Evolutionary conservation across 2,113 vertebrate species (phyloP), one percentile per base, ranked within the genome.

Genomic region (Stigmatopora nigra): DNA sequence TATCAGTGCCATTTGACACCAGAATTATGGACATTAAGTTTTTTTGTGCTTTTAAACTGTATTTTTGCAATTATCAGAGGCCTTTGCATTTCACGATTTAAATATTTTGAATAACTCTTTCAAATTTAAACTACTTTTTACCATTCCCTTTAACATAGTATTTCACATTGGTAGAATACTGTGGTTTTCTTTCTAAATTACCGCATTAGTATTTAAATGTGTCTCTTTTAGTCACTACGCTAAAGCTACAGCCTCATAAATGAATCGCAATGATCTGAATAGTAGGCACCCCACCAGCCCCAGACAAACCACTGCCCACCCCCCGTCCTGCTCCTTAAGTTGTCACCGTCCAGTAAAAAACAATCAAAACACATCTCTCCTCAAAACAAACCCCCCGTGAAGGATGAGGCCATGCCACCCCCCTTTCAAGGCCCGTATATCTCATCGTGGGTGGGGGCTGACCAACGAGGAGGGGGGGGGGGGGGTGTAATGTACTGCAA

Each of bases 161-260:
- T 4, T 41, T 41, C 38, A 41, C 38, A 53, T 53, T 53, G 20
- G 20, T 22, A 20, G 20, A 4, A 53, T 13, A 20, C 20, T 19
- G 20, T 22, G 20, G 12, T n/a, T 20, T 20, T 0, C 15, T 48
- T 48, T 13, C 13, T 5, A 16, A 6, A 13, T 15, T 48, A 15
- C 15, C 46, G 3, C 17, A 52, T 53, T 53, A 53, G 35, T 38
- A 35, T 17, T 13, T 2, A 7, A 3, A 17, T 13, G 14, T 31
- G 22, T 8, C n/a, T 44, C 58, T 20, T 94, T 93, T 89, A 92
- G 93, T 92, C 91, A 88, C 90, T 93, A 90, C 91, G 91, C 92
- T 92, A 94, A 93, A 92, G 94, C 91, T 91, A 89, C 91, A 89
- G 90, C 92, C 92, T 92, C 92, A 84, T 94, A 95, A 93, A 96